Evolutionary conservation across 2,888 invertebrate genomes (phyloP).

Genomic region (Oligia fasciuncula): DNA sequence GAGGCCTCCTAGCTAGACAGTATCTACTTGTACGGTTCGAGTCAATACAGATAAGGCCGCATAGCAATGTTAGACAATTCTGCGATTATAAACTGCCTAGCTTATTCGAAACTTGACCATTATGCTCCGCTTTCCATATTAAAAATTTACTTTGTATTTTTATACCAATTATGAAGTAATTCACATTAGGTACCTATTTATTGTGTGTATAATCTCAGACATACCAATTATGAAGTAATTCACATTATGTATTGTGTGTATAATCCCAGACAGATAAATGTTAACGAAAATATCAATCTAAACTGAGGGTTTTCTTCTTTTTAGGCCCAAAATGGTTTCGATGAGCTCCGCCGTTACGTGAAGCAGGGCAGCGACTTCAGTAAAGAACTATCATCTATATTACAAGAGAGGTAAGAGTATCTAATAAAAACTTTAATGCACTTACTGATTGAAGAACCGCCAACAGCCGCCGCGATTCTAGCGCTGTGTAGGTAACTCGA

Average conservation of each 20-base stretch:
- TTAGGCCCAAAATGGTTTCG: constrained; percentile 98
- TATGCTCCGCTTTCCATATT: background rate
- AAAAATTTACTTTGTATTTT: background rate
- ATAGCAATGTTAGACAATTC: background rate
- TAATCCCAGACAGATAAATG: background rate
- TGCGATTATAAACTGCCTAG: background rate
- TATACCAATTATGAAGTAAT: background rate
- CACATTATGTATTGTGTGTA: background rate
- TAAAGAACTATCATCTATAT: constrained; percentile 96
- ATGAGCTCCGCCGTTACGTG: constrained; percentile 97
- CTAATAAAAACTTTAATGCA: background rate
- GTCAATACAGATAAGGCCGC: background rate
- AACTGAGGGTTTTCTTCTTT: constrained; percentile 76
- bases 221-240: background rate
- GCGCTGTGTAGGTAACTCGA: constrained; percentile 3
- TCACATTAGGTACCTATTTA: background rate
- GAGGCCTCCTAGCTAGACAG: background rate
- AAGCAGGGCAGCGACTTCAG: constrained; percentile 98
- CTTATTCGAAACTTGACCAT: background rate
- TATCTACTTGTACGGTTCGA: background rate
- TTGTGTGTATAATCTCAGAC: background rate
- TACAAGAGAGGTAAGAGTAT: constrained; percentile 95
- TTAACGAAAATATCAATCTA: background rate
- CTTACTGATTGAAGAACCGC: background rate
- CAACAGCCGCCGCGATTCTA: background rate